Base-by-base conservation (phyloP, 2,888 invertebrate genomes). In the Leptarthrus brevirostris region DNA sequence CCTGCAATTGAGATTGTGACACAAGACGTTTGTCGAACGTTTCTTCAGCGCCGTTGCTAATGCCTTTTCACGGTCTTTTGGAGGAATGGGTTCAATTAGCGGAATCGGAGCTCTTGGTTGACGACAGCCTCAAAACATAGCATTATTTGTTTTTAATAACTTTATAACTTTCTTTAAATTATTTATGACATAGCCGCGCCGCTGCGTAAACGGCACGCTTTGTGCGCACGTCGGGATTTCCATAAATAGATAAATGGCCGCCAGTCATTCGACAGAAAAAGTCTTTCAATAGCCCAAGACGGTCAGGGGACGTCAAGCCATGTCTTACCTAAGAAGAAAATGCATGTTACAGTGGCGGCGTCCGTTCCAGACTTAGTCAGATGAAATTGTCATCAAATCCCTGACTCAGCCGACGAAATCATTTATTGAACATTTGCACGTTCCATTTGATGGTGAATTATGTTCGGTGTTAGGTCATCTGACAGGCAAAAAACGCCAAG, bases 181-280 rank as follows among this genome's bases (percentile, higher is more conserved):
- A 71, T 71, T 71, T 71, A 71, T 71, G 71, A 71, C 22, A 20
- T 22, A 22, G 49, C 5, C 24, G 40, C 34, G 36, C 10, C 54
- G 24, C 71, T 75, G 77, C 66, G 77, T 74, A 75, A 76, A 77
- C 77, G 78, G 79, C 79, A 79, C 79, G 78, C 79, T 77, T 76
- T 78, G 77, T 79, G 77, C 77, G 76, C 79, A 76, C 79, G 77
- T 77, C 76, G 58, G 75, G 71, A 74, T 74, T 74, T 22, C 79
- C 79, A 77, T 79, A 79, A 79, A 78, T 77, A 77, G 78, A 54
- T 54, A 58, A 75, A 56, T 75, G 76, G 71, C 74, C 72, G 76
- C 72, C 74, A 75, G 74, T 74, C 36, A 69, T 49, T 24, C 40
- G 66, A 18, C 20, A 61, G 58, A 77, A 77, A 77, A 77, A 78